Evolutionary conservation across 2,113 vertebrate genomes (phyloP).

Genomic region (Zosterops hypoxanthus): DNA sequence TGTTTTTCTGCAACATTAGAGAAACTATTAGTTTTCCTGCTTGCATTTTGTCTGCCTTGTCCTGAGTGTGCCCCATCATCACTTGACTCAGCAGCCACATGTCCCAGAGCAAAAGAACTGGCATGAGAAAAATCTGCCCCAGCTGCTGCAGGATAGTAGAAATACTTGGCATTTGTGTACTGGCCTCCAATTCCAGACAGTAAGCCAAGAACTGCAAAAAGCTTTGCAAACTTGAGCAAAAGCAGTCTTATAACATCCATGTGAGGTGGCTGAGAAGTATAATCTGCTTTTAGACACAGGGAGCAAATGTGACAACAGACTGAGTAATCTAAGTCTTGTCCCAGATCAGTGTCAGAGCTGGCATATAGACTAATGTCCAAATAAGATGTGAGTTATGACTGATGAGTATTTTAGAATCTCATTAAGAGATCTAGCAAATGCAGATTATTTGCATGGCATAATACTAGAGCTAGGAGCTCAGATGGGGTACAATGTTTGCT

Average conservation of each 20-base stretch:
- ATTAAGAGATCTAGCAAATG: neutral
- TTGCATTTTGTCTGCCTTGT: neutral
- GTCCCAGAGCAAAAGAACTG: neutral
- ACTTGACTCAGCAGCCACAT: neutral
- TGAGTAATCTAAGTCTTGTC: neutral
- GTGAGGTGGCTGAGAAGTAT: neutral
- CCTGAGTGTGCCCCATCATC: neutral
- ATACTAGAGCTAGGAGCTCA: neutral
- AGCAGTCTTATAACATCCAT: neutral
- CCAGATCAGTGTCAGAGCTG: neutral
- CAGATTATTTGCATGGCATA: neutral
- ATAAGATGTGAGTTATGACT: neutral
- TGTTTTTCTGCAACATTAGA: neutral
- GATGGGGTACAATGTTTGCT: neutral
- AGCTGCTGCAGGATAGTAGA: neutral
- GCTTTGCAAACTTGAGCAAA: neutral
- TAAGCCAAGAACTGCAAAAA: neutral
- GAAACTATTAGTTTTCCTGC: neutral
- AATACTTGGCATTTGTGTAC: neutral
- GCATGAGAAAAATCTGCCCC: neutral
- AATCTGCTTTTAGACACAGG: neutral
- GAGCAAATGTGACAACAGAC: neutral
- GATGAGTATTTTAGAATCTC: neutral
- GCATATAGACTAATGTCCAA: neutral
- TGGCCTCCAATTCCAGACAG: neutral